phyloP scores from a whole-genome alignment of 2,888 invertebrate species.

The Limnephilus lunatus region DNA sequence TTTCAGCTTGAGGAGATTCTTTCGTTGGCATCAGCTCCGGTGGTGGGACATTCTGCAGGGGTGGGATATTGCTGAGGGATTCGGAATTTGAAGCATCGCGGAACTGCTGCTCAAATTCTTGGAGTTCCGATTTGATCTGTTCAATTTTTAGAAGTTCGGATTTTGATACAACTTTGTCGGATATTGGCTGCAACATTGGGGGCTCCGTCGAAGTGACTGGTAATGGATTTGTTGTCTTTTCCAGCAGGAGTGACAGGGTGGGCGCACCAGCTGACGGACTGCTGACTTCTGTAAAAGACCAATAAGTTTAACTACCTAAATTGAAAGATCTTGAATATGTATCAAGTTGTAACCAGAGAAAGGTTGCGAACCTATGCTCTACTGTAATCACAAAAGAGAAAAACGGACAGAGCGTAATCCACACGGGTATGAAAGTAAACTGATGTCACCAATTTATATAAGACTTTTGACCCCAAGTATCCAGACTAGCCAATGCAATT shows the following conservation, averaged over 20 bases:
- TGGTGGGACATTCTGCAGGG: conserved; percentile 68
- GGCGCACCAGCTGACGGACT: conserved; percentile 84
- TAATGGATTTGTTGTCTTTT: conserved; percentile 72
- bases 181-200: conserved; percentile 70
- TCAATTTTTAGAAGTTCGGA: conserved; percentile 69
- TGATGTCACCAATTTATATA: too few relatives aligned
- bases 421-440: too few relatives aligned
- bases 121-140: conserved; percentile 70
- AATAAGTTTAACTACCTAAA: neutral
- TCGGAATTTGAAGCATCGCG: conserved; percentile 63
- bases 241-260: conserved; percentile 85
- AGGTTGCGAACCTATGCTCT: too few relatives aligned
- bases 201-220: conserved; percentile 70
- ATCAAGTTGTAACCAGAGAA: neutral
- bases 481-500: too few relatives aligned
- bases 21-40: conserved; percentile 66
- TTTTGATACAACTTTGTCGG: conserved; percentile 51
- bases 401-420: too few relatives aligned
- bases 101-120: conserved; percentile 75
- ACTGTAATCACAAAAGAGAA: too few relatives aligned
- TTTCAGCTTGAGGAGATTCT: conserved; percentile 64
- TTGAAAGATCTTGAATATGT: neutral
- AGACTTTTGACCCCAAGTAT: neutral
- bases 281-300: conserved; percentile 71
- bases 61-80: conserved; percentile 48